Evolutionary conservation across 2,888 invertebrate species (phyloP).

Genomic region (Plagodis dolabraria): DNA sequence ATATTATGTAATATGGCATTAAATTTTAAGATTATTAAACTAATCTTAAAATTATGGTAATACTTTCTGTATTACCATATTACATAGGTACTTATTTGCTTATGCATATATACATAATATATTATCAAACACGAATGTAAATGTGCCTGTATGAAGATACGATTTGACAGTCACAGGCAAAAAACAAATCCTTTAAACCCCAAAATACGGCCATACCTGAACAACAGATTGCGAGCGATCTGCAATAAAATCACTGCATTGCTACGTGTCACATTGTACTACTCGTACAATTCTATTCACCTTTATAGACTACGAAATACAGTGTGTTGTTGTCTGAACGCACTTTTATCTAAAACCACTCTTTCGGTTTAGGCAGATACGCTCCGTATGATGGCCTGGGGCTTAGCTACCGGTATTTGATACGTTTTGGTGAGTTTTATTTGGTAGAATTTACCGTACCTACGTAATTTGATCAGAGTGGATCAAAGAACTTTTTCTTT

Average conservation of each 20-base stretch:
- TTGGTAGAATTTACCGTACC: slow-evolving; percentile 30
- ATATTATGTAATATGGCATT: too few species aligned
- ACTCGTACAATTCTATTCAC: neutral
- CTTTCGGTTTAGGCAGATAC: slow-evolving; percentile 25
- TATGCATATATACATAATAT: too few species aligned
- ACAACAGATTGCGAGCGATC: slow-evolving; percentile 37
- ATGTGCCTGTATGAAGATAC: too few species aligned
- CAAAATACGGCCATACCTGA: slow-evolving; percentile 17
- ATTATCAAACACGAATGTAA: too few species aligned
- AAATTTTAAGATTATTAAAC: too few species aligned
- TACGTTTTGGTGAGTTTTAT: slow-evolving; percentile 31
- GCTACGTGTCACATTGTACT: slow-evolving; percentile 20
- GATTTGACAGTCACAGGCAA: neutral
- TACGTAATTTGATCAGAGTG: slow-evolving; percentile 32
- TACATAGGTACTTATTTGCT: too few species aligned
- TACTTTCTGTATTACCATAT: too few species aligned
- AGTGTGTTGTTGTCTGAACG: slow-evolving; percentile 22
- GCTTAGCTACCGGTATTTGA: slow-evolving; percentile 30
- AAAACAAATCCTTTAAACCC: slow-evolving; percentile 14
- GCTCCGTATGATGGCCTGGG: slow-evolving; percentile 30
- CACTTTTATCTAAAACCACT: slow-evolving; percentile 39
- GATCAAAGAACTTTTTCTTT: slow-evolving; percentile 32
- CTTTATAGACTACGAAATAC: slow-evolving; percentile 16
- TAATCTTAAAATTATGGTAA: too few species aligned
- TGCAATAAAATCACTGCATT: slow-evolving; percentile 36